phyloP scores from a whole-genome alignment of 2,888 invertebrate species.

The Synanthedon vespiformis region DNA sequence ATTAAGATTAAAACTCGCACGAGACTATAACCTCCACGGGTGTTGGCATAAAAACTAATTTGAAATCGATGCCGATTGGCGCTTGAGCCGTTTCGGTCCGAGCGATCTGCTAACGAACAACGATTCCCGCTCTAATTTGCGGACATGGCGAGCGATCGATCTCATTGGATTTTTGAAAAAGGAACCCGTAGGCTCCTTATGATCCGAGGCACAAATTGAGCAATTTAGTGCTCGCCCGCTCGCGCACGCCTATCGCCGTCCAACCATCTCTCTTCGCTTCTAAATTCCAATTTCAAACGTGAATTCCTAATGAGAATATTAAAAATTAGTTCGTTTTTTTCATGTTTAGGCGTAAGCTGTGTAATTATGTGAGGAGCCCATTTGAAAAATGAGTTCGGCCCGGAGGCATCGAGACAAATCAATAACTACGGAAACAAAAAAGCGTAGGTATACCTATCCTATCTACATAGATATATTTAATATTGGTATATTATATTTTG shows the following conservation, averaged over 20 bases:
- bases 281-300: slow-evolving; percentile 21
- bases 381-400: slow-evolving; percentile 24
- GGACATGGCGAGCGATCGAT: slow-evolving; percentile 67
- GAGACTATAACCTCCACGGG: slow-evolving; percentile 12
- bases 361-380: slow-evolving; percentile 17
- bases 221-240: slow-evolving; percentile 56
- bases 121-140: slow-evolving; percentile 68
- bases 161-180: slow-evolving; percentile 68
- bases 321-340: slow-evolving; percentile 33
- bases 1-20: slow-evolving; percentile 33
- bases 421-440: slow-evolving; percentile 7
- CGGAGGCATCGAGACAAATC: slow-evolving; percentile 19
- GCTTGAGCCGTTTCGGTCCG: slow-evolving; percentile 22
- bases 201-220: slow-evolving; percentile 63
- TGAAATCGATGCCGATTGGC: slow-evolving; percentile 9
- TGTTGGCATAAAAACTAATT: slow-evolving; percentile 14
- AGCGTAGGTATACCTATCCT: not conserved
- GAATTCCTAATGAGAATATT: slow-evolving; percentile 41
- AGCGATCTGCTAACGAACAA: slow-evolving; percentile 49
- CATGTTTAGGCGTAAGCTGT: slow-evolving; percentile 22
- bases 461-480: not conserved
- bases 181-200: slow-evolving; percentile 49
- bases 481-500: no score
- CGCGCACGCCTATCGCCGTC: slow-evolving; percentile 19
- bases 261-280: slow-evolving; percentile 28